Evolutionary conservation across 2,888 invertebrate species (phyloP).

Genomic region (Stenchaetothrips biformis): DNA sequence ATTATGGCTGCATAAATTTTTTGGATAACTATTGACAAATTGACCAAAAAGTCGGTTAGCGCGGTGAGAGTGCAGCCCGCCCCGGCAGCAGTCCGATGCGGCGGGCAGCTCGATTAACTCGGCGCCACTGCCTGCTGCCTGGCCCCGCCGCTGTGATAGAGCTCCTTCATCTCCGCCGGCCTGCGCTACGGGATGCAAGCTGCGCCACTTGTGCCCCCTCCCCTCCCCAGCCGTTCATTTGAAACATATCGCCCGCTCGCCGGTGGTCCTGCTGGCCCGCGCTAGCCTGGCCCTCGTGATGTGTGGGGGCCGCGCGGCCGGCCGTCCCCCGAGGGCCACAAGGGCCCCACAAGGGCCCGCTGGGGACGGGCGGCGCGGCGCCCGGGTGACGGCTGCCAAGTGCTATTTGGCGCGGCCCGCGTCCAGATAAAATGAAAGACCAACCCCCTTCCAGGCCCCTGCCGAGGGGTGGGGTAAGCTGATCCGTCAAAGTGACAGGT

Average conservation of each 20-base stretch:
- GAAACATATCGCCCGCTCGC: neutral
- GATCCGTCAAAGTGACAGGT: conserved; percentile 17
- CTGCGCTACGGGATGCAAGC: neutral
- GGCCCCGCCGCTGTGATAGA: too few relatives aligned
- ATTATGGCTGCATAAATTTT: too few relatives aligned
- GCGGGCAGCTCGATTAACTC: too few relatives aligned
- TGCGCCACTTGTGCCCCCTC: neutral
- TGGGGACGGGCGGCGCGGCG: neutral
- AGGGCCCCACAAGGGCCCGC: neutral
- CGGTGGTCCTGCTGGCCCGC: neutral
- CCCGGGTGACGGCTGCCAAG: conserved; percentile 17
- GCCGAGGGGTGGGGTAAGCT: neutral
- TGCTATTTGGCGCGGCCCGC: conserved; percentile 14
- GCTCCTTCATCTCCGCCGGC: too few relatives aligned
- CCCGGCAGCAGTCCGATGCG: too few relatives aligned
- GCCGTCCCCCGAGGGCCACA: neutral
- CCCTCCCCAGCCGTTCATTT: neutral
- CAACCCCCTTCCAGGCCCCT: neutral
- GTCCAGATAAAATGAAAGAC: conserved; percentile 18
- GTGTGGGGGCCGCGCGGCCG: neutral
- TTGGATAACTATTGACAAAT: too few relatives aligned
- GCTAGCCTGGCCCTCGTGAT: neutral
- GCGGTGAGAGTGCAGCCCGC: too few relatives aligned
- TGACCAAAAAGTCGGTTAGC: too few relatives aligned
- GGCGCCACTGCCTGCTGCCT: too few relatives aligned